Conservation (phyloP, 2,888 invertebrate genomes). For the Zaprionus lineosus region DNA sequence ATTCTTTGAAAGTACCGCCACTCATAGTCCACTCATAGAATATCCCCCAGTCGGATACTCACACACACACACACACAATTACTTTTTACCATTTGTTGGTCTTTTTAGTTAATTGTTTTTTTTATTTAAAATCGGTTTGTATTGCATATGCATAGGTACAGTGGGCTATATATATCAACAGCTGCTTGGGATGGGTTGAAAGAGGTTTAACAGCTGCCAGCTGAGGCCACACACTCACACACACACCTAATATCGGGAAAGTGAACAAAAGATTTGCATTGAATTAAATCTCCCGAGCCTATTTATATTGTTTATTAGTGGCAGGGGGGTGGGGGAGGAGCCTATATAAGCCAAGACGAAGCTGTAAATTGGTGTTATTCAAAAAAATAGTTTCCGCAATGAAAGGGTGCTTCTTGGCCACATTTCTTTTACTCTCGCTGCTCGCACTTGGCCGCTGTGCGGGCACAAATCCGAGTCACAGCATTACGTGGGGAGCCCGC, state of each 20-base stretch:
- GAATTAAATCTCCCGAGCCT: no score
- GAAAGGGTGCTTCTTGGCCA: slow-evolving; percentile 34
- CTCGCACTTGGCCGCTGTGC: not conserved
- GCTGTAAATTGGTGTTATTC: not conserved
- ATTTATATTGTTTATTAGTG: no score
- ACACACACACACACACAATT: no score
- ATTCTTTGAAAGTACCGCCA: not conserved
- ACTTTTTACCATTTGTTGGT: not conserved
- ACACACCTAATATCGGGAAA: not conserved
- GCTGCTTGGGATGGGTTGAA: not conserved
- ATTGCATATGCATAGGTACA: slow-evolving; percentile 8
- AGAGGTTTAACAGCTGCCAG: not conserved
- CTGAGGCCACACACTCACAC: not conserved
- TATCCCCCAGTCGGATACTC: no score
- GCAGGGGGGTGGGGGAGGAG: not conserved
- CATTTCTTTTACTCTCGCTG: slow-evolving; percentile 27
- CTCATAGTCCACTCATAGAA: no score
- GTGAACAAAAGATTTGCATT: slow-evolving; percentile 1
- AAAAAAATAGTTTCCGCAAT: slow-evolving; percentile 26
- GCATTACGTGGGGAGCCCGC: slow-evolving; percentile 63
- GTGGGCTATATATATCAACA: slow-evolving; percentile 7
- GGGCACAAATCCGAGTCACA: slow-evolving; percentile 51
- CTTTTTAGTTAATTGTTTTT: not conserved
- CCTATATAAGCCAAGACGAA: slow-evolving; percentile 43
- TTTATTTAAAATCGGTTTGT: slow-evolving; percentile 4